Conservation (phyloP, 2,797 vertebrate species). For the Pseudochirops corinnae region DNA sequence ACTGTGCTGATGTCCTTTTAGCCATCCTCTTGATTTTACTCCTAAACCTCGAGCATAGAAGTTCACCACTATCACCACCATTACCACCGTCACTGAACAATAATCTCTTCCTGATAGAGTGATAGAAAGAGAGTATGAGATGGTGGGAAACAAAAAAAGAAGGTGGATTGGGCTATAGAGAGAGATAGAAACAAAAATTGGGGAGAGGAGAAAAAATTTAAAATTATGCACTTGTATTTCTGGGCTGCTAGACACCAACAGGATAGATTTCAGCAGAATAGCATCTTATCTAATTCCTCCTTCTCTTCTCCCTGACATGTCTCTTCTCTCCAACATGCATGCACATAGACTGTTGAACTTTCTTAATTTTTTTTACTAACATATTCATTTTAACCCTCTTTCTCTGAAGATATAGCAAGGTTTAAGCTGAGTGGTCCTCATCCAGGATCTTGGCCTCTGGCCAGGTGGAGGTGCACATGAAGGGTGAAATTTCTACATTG, state of each 20-base stretch:
- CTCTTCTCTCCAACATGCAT: neutral
- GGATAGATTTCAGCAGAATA: neutral
- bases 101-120: neutral
- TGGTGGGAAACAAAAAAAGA: neutral
- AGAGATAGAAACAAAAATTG: neutral
- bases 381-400: neutral
- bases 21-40: neutral
- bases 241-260: neutral
- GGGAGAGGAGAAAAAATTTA: neutral
- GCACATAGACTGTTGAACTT: neutral
- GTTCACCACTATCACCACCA: too few relatives aligned
- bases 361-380: neutral
- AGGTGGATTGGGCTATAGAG: neutral
- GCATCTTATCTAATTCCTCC: neutral
- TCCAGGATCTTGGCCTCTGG: neutral
- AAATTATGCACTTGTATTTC: neutral
- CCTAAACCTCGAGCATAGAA: neutral
- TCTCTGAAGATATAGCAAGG: neutral
- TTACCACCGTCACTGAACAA: neutral
- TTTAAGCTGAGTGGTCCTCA: neutral
- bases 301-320: rapidly evolving
- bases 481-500: neutral
- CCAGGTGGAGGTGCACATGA: neutral
- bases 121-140: neutral
- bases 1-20: rapidly evolving